phyloP scores from a whole-genome alignment of 2,113 vertebrate species.

The Ceratotherium simum region DNA sequence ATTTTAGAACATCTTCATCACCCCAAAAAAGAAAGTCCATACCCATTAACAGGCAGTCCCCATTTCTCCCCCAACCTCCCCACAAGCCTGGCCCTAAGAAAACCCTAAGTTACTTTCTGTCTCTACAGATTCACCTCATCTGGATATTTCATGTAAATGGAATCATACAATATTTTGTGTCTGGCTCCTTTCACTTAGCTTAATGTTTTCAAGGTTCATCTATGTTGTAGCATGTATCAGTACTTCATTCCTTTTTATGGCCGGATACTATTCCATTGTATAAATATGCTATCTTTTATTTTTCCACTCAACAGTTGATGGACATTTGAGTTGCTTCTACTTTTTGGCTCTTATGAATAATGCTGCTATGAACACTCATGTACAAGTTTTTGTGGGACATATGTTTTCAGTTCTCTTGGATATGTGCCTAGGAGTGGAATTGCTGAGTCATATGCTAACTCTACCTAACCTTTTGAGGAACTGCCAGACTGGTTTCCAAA shows the following conservation, averaged over 20 bases:
- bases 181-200: neutral
- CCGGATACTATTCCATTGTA: neutral
- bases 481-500: neutral
- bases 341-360: neutral
- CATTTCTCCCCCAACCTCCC: neutral
- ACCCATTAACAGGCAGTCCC: too few species aligned
- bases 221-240: accelerated
- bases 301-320: neutral
- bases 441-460: neutral
- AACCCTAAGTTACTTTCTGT: neutral
- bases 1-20: neutral
- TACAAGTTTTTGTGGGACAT: neutral
- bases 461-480: neutral
- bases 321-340: neutral
- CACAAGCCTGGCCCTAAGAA: neutral
- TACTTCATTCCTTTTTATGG: neutral
- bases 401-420: constrained; percentile 1
- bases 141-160: neutral
- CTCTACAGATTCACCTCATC: neutral
- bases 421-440: neutral
- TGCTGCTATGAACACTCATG: neutral
- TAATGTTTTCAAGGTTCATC: neutral
- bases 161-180: neutral
- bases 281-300: neutral
- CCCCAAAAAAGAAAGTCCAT: neutral